phyloP scores from a whole-genome alignment of 2,797 vertebrate species.

The Microctenopoma stevenorrisi region DNA sequence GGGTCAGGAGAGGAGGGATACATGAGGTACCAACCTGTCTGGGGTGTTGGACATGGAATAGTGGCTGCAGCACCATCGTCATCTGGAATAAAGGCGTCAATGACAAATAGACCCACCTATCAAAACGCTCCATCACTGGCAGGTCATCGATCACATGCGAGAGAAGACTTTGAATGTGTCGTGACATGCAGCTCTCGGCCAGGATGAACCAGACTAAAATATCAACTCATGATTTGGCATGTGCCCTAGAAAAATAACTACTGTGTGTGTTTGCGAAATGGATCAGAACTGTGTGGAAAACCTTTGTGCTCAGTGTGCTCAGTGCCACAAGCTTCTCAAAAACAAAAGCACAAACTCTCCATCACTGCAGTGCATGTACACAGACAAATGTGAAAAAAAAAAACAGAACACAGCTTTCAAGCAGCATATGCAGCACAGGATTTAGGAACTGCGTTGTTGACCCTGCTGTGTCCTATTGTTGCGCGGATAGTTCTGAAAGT shows the following conservation, averaged over 20 bases:
- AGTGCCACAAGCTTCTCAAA: conserved; percentile 49
- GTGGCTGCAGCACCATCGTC: conserved; percentile 77
- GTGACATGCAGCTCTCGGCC: conserved; percentile 57
- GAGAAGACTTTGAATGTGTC: conserved; percentile 24
- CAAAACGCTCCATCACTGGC: conserved; percentile 70
- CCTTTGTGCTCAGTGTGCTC: conserved; percentile 10
- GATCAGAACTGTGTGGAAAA: conserved; percentile 18
- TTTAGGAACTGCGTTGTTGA: background rate
- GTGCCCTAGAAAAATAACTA: conserved; percentile 15
- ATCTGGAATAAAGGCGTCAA: conserved; percentile 85
- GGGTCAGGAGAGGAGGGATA: background rate
- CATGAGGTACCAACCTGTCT: conserved; percentile 82
- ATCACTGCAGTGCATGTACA: background rate
- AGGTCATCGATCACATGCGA: conserved; percentile 63
- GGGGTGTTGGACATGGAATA: conserved; percentile 76
- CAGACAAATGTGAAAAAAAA: conserved; percentile 13
- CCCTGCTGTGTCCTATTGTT: too few species aligned
- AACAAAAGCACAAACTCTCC: conserved; percentile 41
- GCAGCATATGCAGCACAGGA: conserved; percentile 31
- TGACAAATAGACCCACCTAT: conserved; percentile 82
- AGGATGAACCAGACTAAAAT: conserved; percentile 20
- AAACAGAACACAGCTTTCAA: conserved; percentile 16
- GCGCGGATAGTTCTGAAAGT: background rate
- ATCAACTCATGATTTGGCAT: background rate
- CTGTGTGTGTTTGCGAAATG: conserved; percentile 2